Conservation (phyloP, 2,888 invertebrate genomes). For the Neuroscelio doddi region DNA sequence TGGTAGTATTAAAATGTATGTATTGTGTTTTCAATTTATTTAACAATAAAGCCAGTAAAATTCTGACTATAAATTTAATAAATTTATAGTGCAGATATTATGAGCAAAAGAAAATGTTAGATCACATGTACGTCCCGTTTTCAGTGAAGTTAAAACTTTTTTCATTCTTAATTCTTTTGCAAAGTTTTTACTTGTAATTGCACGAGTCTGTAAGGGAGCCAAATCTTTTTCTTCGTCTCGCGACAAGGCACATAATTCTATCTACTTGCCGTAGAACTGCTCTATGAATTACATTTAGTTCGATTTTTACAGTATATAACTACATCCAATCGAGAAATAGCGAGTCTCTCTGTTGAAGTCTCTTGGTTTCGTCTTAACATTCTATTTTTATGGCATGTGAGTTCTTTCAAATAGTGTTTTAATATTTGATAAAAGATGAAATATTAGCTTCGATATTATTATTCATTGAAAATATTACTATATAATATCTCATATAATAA, state of each 20-base stretch:
- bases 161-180: background rate
- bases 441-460: background rate
- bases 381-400: conserved; percentile 8
- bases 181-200: conserved; percentile 17
- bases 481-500: too few species aligned
- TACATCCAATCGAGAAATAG: conserved; percentile 14
- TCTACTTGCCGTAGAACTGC: conserved; percentile 15
- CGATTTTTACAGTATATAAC: conserved; percentile 24
- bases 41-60: too few species aligned
- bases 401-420: conserved; percentile 11
- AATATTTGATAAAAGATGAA: conserved; percentile 9
- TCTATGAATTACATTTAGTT: conserved; percentile 29
- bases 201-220: conserved; percentile 13
- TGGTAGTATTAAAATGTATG: too few species aligned
- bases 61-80: background rate
- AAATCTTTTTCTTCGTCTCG: conserved; percentile 13
- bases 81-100: conserved; percentile 21
- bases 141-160: conserved; percentile 4
- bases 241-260: conserved; percentile 20
- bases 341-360: conserved; percentile 4
- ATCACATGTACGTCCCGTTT: background rate
- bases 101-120: conserved; percentile 2
- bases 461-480: too few species aligned
- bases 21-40: too few species aligned
- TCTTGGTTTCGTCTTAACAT: conserved; percentile 7